Conservation (phyloP, 2,113 vertebrate species). For the Gymnocephalus cernua region DNA sequence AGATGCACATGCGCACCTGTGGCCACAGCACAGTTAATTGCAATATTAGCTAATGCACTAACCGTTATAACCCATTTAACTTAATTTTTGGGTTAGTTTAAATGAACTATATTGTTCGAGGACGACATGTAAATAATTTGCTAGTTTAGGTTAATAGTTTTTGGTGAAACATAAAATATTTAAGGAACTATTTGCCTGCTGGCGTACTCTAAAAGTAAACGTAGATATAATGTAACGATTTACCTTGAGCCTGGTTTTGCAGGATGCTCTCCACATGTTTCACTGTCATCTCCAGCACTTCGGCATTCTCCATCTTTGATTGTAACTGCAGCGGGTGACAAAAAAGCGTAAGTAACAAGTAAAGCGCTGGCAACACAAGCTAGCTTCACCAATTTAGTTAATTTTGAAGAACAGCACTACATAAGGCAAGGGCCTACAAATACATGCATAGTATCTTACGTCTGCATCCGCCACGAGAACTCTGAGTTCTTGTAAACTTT, state of each 20-base stretch:
- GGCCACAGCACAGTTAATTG: constrained; percentile 13
- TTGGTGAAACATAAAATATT: background rate
- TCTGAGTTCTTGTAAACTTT: constrained; percentile 92
- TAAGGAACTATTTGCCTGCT: background rate
- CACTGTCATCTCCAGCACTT: constrained; percentile 94
- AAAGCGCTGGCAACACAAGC: background rate
- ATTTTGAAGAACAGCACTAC: too few species aligned
- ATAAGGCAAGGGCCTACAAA: background rate
- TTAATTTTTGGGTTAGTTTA: background rate
- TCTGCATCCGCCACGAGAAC: constrained; percentile 87
- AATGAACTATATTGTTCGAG: constrained; percentile 11
- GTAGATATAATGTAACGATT: background rate
- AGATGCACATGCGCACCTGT: constrained; percentile 35
- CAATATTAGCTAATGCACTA: constrained; percentile 33
- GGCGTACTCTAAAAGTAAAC: background rate
- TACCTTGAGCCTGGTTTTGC: constrained; percentile 87
- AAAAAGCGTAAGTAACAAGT: constrained; percentile 5
- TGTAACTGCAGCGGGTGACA: constrained; percentile 81
- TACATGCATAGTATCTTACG: constrained; percentile 75
- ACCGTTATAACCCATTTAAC: background rate
- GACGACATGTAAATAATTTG: background rate
- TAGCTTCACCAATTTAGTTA: rapidly evolving
- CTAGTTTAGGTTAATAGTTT: rapidly evolving
- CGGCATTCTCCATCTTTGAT: constrained; percentile 94
- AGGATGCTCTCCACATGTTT: constrained; percentile 89